Percentiles rank a stretch among this genome's conserved stretches.
phyloP scores from a whole-genome alignment of 92 coral and sea anemone species.

The Umimayanthus kanabou region DNA sequence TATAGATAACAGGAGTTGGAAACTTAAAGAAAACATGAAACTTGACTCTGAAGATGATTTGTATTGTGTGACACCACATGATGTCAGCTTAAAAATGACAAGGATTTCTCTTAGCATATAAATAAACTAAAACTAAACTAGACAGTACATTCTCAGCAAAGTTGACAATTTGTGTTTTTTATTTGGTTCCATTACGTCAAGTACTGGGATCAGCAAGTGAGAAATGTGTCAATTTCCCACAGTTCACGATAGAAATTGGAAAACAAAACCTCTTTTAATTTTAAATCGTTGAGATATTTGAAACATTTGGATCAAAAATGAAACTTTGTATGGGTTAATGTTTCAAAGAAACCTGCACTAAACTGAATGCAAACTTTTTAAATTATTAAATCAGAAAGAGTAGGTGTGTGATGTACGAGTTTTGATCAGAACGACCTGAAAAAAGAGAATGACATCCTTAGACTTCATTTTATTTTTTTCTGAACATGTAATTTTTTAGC shows the following conservation, averaged over 20 bases:
- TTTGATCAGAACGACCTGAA: neutral
- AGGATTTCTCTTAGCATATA: no score
- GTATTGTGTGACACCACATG: no score
- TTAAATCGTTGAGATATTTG: neutral
- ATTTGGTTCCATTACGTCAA: neutral
- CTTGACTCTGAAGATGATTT: no score
- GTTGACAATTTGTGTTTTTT: neutral
- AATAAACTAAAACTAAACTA: neutral
- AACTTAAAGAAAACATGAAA: no score
- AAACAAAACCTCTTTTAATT: neutral
- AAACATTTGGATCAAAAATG: neutral
- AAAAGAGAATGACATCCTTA: neutral
- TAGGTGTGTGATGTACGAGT: neutral
- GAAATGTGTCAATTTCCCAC: neutral
- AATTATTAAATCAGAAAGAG: no score
- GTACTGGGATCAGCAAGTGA: neutral
- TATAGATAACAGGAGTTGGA: no score
- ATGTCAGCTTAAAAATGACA: no score
- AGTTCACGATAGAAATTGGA: neutral
- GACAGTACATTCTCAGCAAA: neutral
- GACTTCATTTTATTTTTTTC: neutral
- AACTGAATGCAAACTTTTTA: no score
- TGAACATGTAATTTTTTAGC: neutral
- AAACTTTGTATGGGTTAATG: neutral
- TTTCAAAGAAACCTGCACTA: neutral